These are phyloP conservation scores for Hybos culiciformis DNA, from an alignment of 2,888 invertebrate species.

Conservation along the genomic window DNA sequence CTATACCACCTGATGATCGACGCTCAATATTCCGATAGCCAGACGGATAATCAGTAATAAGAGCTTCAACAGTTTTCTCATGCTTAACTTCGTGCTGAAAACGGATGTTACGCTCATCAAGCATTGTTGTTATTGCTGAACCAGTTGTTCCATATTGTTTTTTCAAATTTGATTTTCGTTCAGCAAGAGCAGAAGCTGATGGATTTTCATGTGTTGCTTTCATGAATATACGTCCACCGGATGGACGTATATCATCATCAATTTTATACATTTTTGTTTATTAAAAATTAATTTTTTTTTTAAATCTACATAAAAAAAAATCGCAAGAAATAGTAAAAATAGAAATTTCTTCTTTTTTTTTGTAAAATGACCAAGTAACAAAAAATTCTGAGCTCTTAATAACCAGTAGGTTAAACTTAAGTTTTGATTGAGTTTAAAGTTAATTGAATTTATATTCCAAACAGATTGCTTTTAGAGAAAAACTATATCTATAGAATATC, in stretches of 20 bases:
- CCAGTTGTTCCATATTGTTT: slow-evolving; percentile 29
- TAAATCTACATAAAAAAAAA: too few relatives aligned
- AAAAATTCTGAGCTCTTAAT: too few relatives aligned
- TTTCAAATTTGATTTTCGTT: slow-evolving; percentile 36
- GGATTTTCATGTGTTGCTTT: slow-evolving; percentile 21
- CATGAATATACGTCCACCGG: slow-evolving; percentile 25
- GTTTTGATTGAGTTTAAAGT: too few relatives aligned
- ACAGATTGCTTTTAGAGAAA: too few relatives aligned
- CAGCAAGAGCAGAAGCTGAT: not conserved
- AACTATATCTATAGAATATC: too few relatives aligned
- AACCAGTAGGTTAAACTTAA: too few relatives aligned
- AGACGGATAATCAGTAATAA: slow-evolving; percentile 37
- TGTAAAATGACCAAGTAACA: too few relatives aligned
- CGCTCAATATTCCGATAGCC: slow-evolving; percentile 7
- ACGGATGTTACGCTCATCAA: slow-evolving; percentile 32
- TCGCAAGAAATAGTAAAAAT: too few relatives aligned
- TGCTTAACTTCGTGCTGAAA: slow-evolving; percentile 42
- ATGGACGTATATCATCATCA: slow-evolving; percentile 23
- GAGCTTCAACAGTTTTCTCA: slow-evolving; percentile 41
- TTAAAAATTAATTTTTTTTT: too few relatives aligned
- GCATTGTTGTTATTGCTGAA: slow-evolving; percentile 48
- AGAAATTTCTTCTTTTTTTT: too few relatives aligned
- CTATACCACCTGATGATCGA: slow-evolving; percentile 13
- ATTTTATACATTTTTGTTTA: slow-evolving; percentile 24
- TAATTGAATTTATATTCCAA: too few relatives aligned